Conservation (phyloP, 2,113 vertebrate species). For the Brachypodius melanocephalos region DNA sequence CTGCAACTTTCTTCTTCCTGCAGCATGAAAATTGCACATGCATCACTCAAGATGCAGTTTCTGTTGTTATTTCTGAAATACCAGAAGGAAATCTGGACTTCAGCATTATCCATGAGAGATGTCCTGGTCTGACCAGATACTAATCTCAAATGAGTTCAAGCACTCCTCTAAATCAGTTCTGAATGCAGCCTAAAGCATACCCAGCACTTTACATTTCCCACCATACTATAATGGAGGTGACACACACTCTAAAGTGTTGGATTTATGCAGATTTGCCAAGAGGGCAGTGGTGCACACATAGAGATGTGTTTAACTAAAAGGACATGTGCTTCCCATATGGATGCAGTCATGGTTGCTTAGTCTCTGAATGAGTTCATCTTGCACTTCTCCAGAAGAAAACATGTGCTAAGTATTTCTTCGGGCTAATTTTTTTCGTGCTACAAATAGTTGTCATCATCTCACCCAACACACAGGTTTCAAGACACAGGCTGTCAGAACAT, state of each 20-base stretch:
- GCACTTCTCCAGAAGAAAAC: neutral
- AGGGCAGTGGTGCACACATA: neutral
- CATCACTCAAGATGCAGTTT: neutral
- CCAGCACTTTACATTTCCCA: neutral
- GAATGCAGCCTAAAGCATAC: neutral
- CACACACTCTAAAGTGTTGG: rapidly evolving
- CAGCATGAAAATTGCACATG: neutral
- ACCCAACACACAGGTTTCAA: neutral
- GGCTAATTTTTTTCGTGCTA: neutral
- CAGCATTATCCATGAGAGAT: neutral
- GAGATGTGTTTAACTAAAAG: neutral
- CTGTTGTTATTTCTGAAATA: neutral
- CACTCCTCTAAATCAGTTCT: neutral
- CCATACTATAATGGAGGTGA: neutral
- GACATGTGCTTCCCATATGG: neutral
- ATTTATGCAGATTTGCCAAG: neutral
- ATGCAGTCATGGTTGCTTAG: neutral
- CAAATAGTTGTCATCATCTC: neutral
- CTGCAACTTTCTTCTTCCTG: neutral
- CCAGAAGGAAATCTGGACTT: neutral
- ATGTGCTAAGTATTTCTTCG: neutral
- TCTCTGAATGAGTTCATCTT: neutral
- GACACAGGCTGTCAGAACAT: neutral
- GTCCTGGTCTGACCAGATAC: neutral
- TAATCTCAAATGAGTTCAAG: neutral